Percentiles rank a stretch among this genome's conserved stretches.
Conservation (phyloP, 2,797 vertebrate genomes). For the Gephyroberyx darwinii region DNA sequence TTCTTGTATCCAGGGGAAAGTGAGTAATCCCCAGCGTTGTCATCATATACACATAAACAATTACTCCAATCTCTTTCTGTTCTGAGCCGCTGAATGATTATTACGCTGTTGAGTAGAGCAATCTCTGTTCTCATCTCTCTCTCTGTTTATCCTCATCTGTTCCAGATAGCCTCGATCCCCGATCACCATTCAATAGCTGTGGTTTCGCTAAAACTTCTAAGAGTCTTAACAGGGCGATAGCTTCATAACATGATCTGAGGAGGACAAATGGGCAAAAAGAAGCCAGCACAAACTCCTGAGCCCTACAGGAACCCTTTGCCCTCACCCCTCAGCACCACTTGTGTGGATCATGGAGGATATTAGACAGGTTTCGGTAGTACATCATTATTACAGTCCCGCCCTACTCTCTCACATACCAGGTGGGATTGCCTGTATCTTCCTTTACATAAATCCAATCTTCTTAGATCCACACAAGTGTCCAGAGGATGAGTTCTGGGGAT, state of each 20-base stretch:
- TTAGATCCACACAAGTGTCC: constrained; percentile 54
- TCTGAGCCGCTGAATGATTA: constrained; percentile 32
- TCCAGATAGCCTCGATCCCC: constrained; percentile 43
- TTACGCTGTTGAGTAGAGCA: constrained; percentile 11
- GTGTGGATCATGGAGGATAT: constrained; percentile 58
- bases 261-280: background rate
- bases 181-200: constrained; percentile 31
- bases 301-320: constrained; percentile 40
- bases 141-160: constrained; percentile 41
- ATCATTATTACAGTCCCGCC: constrained; percentile 37
- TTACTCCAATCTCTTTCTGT: constrained; percentile 42
- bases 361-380: constrained; percentile 58
- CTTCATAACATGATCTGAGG: constrained; percentile 5
- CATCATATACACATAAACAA: constrained; percentile 48
- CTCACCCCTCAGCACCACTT: constrained; percentile 48
- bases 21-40: constrained; percentile 66
- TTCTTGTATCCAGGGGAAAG: constrained; percentile 58
- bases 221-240: constrained; percentile 14
- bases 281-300: constrained; percentile 15
- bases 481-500: constrained; percentile 51
- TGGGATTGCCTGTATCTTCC: constrained; percentile 57
- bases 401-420: constrained; percentile 34
- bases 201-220: constrained; percentile 27
- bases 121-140: constrained; percentile 2
- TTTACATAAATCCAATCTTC: constrained; percentile 50